These are phyloP conservation scores for Carterocephalus palaemon DNA, from an alignment of 2,888 invertebrate species.

Conservation along the genomic window DNA sequence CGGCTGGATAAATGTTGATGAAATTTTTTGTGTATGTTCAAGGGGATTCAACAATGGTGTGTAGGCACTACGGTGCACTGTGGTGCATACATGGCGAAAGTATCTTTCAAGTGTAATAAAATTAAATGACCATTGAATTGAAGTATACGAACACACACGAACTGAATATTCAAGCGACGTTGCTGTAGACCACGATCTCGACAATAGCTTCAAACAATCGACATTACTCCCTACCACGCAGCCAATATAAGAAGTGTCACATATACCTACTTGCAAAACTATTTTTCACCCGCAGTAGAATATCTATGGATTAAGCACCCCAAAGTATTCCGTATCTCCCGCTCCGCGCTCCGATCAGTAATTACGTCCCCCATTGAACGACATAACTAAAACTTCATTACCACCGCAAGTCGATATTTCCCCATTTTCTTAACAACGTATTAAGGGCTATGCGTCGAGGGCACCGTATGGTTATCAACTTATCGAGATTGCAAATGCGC, in stretches of 20 bases:
- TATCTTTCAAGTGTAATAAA: too few species aligned
- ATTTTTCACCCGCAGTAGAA: conserved; percentile 14
- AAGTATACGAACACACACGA: too few species aligned
- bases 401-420: conserved; percentile 38
- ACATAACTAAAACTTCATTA: conserved; percentile 55
- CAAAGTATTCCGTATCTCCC: conserved; percentile 47
- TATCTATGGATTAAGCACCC: conserved; percentile 29
- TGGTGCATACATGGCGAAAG: too few species aligned
- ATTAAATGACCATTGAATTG: too few species aligned
- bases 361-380: conserved; percentile 52
- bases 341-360: conserved; percentile 57
- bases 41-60: too few species aligned
- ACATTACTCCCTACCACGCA: conserved; percentile 1
- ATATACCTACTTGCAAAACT: conserved; percentile 5
- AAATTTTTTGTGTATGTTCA: too few species aligned
- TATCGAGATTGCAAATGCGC: conserved; percentile 47
- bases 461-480: conserved; percentile 24
- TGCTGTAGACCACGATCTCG: too few species aligned
- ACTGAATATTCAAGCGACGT: too few species aligned
- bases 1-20: too few species aligned
- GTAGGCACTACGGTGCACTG: too few species aligned
- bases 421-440: conserved; percentile 42
- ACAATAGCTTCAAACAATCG: too few species aligned
- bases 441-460: conserved; percentile 32
- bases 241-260: conserved; percentile 11